Base-by-base conservation (phyloP, 2,797 vertebrate species). In the Paguma larvata region DNA sequence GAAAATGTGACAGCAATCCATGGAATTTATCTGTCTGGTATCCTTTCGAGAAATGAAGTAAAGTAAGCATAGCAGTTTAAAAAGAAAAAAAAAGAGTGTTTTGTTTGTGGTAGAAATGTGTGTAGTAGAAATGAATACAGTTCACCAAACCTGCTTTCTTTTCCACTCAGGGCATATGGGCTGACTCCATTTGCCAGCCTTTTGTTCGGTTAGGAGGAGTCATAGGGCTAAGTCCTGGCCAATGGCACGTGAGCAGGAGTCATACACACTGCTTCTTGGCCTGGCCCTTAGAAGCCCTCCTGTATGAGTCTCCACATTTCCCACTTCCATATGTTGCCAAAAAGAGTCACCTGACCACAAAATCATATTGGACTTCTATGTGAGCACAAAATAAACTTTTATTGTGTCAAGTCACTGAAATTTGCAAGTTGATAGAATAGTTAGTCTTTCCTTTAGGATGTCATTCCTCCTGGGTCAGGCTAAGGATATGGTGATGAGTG, bases 231-330 rank as follows among this genome's bases (percentile, higher is more conserved):
- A 72, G 34, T 67, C 27, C 41, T 23, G 23, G 34, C 41, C 59
- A 51, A 38, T 16, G 53, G 18, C 11, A 32, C 4, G n/a, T 46
- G 53, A 56, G 34, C 6, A 5, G 15, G 34, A 56, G 34, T 23
- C 27, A 62, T 7, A 8, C 14, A 2, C 11, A 4, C 62, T 3
- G 0, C 8, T n/a, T 30, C 51, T 44, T 27, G n/a, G 10, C 30
- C 73, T 51, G 72, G 32, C 34, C 79, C 46, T 7, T 53, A 12
- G 18, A 67, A 25, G 38, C 7, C 44, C 19, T 59, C 23, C 41
- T 4, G 7, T 30, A 30, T 2, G 1, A 93, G 25, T 21, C 41
- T 27, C 68, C 25, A 32, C 1, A 16, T 10, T 18, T 62, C 34
- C 14, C 56, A 27, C 5, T 80, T 67, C 46, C n/a, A 38, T 27